Evolutionary conservation across 2,113 vertebrate species (phyloP).

Genomic region (Atractosteus spatula): DNA sequence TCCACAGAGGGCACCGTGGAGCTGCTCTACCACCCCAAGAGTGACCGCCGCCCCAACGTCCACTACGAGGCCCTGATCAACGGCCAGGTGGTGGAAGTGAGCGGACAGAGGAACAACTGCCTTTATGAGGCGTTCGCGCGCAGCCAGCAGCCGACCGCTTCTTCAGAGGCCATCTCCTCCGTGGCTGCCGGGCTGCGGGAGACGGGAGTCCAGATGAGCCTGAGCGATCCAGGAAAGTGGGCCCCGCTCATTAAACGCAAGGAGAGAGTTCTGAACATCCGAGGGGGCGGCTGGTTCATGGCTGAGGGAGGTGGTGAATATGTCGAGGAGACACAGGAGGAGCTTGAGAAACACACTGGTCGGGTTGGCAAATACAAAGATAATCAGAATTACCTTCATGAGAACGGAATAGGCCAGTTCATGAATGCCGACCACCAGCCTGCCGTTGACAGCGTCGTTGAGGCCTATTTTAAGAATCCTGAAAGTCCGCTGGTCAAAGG

Average conservation of each 20-base stretch:
- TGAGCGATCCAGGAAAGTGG: neutral
- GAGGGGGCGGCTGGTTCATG: conserved; percentile 14
- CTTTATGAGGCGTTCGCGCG: conserved; percentile 1
- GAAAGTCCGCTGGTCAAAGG: conserved; percentile 17
- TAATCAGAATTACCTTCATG: neutral
- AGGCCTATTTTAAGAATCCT: neutral
- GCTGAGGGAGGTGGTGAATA: neutral
- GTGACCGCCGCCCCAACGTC: conserved; percentile 15
- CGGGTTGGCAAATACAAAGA: neutral
- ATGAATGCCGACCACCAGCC: conserved; percentile 23
- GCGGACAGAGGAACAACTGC: neutral
- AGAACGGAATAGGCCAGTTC: neutral
- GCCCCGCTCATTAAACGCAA: neutral
- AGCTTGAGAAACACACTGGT: neutral
- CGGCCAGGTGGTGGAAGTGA: neutral
- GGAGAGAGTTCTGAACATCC: conserved; percentile 3
- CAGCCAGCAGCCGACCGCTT: conserved; percentile 3
- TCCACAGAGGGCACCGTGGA: conserved; percentile 13
- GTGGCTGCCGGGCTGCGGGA: neutral
- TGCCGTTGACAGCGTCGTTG: neutral
- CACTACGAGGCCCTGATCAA: conserved; percentile 19
- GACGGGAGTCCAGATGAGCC: neutral
- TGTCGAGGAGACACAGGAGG: neutral
- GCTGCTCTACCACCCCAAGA: conserved; percentile 24
- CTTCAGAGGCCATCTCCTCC: neutral